Percentiles rank a stretch among this genome's conserved stretches.
phyloP scores from a whole-genome alignment of 2,113 vertebrate species.

The Thunnus maccoyii region DNA sequence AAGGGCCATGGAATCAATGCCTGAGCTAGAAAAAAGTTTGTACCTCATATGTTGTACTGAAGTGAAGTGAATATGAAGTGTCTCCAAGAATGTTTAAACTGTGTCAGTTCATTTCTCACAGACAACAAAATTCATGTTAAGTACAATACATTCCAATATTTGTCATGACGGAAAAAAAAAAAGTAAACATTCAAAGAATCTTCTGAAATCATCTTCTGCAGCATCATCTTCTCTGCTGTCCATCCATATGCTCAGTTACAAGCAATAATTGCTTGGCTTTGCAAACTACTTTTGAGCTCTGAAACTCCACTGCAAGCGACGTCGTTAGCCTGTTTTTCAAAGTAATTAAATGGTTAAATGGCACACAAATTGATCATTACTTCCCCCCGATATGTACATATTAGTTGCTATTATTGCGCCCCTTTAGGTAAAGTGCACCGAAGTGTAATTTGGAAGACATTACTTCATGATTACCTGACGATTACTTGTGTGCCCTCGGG shows the following conservation, averaged over 20 bases:
- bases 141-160: not conserved
- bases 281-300: not conserved
- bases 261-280: no score
- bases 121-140: not conserved
- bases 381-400: slow-evolving; percentile 1
- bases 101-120: no score
- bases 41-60: no score
- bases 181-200: not conserved
- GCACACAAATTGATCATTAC: not conserved
- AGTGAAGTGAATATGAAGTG: no score
- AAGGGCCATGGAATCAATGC: no score
- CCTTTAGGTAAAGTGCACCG: not conserved
- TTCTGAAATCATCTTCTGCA: not conserved
- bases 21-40: no score
- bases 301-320: not conserved
- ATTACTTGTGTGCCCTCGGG: slow-evolving; percentile 2
- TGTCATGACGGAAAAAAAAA: not conserved
- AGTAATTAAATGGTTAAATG: slow-evolving; percentile 5
- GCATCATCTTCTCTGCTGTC: not conserved
- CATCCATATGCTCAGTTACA: not conserved
- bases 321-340: not conserved
- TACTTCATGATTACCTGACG: not conserved
- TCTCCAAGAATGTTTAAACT: no score
- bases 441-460: slow-evolving; percentile 1
- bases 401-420: slow-evolving; percentile 11